Percentiles rank a stretch among this genome's conserved stretches.
Evolutionary conservation across 2,888 invertebrate species (phyloP).

Genomic region (Drosophila melanosoma): DNA sequence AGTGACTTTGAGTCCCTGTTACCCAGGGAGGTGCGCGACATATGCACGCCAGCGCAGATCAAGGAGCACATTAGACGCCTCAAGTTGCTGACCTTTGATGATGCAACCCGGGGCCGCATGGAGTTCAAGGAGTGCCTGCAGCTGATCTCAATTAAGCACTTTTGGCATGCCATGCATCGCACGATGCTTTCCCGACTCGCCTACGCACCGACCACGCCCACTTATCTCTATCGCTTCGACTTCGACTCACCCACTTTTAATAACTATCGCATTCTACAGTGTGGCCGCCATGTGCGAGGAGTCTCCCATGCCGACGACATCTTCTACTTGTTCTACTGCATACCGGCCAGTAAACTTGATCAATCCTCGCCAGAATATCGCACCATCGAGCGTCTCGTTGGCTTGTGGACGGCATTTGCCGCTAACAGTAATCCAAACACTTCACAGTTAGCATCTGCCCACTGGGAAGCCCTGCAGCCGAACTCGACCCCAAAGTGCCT

Average conservation of each 20-base stretch:
- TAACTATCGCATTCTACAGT: constrained; percentile 68
- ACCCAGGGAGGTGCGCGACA: constrained; percentile 69
- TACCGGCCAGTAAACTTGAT: constrained; percentile 56
- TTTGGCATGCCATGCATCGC: constrained; percentile 83
- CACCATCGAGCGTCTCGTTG: constrained; percentile 77
- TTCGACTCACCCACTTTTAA: constrained; percentile 80
- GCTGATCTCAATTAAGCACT: constrained; percentile 68
- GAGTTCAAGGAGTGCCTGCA: constrained; percentile 65
- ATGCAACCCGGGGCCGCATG: constrained; percentile 60
- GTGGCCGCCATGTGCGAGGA: constrained; percentile 73
- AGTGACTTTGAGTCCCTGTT: constrained; percentile 68
- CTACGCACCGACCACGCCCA: constrained; percentile 76
- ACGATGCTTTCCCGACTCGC: constrained; percentile 69
- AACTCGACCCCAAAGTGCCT: constrained; percentile 55
- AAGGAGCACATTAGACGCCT: constrained; percentile 57
- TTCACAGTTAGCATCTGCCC: constrained; percentile 46
- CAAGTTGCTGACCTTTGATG: constrained; percentile 62
- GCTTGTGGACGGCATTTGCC: constrained; percentile 79
- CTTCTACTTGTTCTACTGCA: constrained; percentile 76
- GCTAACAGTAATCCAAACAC: constrained; percentile 72
- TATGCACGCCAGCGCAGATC: constrained; percentile 47
- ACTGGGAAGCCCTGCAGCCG: constrained; percentile 50
- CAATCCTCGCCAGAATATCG: constrained; percentile 69
- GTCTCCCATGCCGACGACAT: constrained; percentile 82
- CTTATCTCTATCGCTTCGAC: constrained; percentile 81